A percentile compares a stretch with the other conserved stretches of the same genome.
phyloP scores from a whole-genome alignment of 2,797 vertebrate species.

The Cuniculus paca region DNA sequence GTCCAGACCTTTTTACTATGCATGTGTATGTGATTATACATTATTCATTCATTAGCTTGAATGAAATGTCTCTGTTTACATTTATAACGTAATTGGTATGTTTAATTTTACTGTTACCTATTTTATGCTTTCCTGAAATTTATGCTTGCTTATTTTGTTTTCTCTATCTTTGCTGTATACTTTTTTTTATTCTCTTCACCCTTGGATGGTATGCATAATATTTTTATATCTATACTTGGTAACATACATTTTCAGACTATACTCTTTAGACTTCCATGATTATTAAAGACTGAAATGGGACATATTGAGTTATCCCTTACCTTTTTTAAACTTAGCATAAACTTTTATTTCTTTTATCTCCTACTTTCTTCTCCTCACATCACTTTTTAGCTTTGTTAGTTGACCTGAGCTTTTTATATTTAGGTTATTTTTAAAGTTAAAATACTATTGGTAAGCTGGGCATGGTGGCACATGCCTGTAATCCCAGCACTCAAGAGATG shows the following conservation, averaged over 20 bases:
- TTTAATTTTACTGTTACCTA: not conserved
- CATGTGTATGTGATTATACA: not conserved
- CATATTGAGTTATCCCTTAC: not conserved
- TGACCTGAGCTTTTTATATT: slow-evolving; percentile 22
- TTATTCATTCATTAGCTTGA: not conserved
- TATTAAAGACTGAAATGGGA: not conserved
- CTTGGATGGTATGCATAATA: not conserved
- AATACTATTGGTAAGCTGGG: not conserved
- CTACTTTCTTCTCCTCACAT: not conserved
- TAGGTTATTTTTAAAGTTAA: slow-evolving; percentile 50
- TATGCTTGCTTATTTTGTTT: slow-evolving; percentile 38
- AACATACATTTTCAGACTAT: slow-evolving; percentile 21
- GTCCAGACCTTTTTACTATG: not conserved
- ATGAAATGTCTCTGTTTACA: not conserved
- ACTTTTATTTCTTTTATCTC: not conserved
- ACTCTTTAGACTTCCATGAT: not conserved
- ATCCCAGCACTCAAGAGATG: too few relatives aligned
- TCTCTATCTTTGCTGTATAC: not conserved
- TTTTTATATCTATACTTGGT: not conserved
- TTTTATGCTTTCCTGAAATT: slow-evolving; percentile 19
- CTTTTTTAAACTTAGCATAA: not conserved
- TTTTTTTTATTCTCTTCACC: slow-evolving; percentile 38
- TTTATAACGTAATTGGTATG: not conserved
- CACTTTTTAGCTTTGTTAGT: not conserved
- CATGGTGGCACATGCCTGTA: too few relatives aligned